These are phyloP conservation scores for Ciconia boyciana DNA, from an alignment of 2,113 vertebrate genomes.

Conservation along the genomic window DNA sequence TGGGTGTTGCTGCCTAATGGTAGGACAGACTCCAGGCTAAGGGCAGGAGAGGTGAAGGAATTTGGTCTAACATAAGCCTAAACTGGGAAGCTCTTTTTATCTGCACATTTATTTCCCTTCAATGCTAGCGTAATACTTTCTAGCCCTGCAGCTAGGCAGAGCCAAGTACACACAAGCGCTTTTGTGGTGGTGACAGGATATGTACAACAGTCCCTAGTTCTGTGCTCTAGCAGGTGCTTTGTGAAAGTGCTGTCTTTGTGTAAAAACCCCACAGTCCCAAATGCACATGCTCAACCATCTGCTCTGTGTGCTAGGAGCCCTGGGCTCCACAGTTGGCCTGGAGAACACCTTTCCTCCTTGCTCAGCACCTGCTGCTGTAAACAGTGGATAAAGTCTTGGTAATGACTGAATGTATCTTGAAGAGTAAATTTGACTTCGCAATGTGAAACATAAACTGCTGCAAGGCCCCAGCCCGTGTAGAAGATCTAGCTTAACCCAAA, in stretches of 20 bases:
- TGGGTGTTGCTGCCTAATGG: neutral
- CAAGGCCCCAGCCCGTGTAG: neutral
- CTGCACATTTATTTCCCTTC: neutral
- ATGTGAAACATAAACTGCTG: neutral
- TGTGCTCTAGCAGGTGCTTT: neutral
- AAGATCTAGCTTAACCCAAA: neutral
- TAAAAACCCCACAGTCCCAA: neutral
- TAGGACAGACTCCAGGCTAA: neutral
- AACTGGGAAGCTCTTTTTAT: neutral
- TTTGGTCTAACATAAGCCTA: neutral
- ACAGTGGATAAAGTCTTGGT: neutral
- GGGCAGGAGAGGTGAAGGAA: neutral
- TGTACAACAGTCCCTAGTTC: neutral
- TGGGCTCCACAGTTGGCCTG: neutral
- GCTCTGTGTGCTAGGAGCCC: neutral
- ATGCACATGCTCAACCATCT: fast-evolving
- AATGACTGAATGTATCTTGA: neutral
- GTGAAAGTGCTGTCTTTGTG: neutral
- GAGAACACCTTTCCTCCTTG: neutral
- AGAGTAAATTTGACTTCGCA: neutral
- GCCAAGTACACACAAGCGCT: neutral
- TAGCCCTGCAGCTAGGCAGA: neutral
- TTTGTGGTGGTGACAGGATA: neutral
- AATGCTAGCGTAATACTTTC: neutral
- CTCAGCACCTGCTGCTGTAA: neutral